Conservation (phyloP, 2,113 vertebrate species). For the Patagioenas fasciata region DNA sequence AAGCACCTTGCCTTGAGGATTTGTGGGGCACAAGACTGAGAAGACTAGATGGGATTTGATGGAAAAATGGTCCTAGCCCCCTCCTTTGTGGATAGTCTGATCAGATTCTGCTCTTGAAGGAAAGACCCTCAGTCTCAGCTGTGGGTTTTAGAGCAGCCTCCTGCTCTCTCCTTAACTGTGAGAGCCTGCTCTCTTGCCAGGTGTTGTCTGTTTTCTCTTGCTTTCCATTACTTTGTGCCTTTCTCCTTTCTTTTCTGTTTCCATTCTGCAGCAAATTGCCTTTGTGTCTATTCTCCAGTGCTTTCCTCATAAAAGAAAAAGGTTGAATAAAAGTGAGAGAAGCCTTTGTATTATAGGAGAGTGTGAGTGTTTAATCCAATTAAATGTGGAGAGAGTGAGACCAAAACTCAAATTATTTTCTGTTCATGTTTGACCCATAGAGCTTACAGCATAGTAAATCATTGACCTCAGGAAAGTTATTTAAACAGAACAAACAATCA, state of each 20-base stretch:
- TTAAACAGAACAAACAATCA: background rate
- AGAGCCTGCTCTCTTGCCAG: background rate
- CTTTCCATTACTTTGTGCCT: background rate
- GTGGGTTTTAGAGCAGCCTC: background rate
- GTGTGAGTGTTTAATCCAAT: background rate
- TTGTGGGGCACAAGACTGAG: background rate
- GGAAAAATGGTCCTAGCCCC: background rate
- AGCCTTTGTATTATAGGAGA: background rate
- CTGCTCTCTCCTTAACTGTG: background rate
- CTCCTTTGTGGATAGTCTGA: rapidly evolving
- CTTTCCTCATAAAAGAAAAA: background rate
- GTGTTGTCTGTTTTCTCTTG: background rate
- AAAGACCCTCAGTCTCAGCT: background rate
- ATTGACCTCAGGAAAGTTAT: background rate
- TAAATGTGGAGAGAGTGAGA: background rate
- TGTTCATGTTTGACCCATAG: background rate
- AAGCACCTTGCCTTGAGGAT: background rate
- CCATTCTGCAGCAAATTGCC: background rate
- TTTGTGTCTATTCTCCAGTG: background rate
- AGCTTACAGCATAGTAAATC: background rate
- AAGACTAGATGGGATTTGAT: background rate
- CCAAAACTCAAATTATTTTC: background rate
- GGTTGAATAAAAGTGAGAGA: background rate
- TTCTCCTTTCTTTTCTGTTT: background rate
- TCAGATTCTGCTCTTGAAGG: background rate